Percentiles rank a stretch among this genome's conserved stretches.
Evolutionary conservation across 2,888 invertebrate species (phyloP).

Genomic region (Torymus auratus): DNA sequence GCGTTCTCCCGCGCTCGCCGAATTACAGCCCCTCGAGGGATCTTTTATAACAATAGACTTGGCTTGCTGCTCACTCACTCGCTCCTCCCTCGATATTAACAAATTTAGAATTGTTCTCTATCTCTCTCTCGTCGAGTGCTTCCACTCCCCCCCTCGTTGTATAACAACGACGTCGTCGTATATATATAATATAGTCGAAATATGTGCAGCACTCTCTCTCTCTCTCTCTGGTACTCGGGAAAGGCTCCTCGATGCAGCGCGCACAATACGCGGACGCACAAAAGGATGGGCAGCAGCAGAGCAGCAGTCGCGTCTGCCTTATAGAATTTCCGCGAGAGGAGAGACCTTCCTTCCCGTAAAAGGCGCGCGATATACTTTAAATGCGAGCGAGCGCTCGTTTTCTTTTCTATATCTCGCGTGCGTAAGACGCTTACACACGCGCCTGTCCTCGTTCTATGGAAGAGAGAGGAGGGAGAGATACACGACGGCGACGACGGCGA

Average conservation of each 20-base stretch:
- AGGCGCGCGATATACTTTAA: too few species aligned
- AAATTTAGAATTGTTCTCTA: constrained; percentile 7
- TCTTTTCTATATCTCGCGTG: not conserved
- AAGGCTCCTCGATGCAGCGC: too few species aligned
- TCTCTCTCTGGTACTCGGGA: too few species aligned
- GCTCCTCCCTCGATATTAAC: constrained; percentile 3
- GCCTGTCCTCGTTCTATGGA: too few species aligned
- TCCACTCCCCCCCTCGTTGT: not conserved
- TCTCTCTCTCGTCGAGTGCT: not conserved
- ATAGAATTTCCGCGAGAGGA: constrained; percentile 43
- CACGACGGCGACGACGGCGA: too few species aligned
- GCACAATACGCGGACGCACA: constrained; percentile 29
- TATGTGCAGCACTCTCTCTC: too few species aligned
- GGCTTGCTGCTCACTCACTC: too few species aligned
- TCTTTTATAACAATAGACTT: not conserved
- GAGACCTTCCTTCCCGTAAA: too few species aligned
- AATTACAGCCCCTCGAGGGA: too few species aligned
- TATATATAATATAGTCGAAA: not conserved
- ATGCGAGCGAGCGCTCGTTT: not conserved
- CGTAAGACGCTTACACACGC: too few species aligned
- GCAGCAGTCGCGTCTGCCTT: not conserved
- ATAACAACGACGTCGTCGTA: constrained; percentile 13
- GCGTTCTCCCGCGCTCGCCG: too few species aligned
- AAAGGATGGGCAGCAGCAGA: constrained; percentile 32
- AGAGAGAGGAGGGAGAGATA: too few species aligned